These are phyloP conservation scores for Drosophila arawakana DNA, from an alignment of 1,140 invertebrate genomes.

Conservation along the genomic window DNA sequence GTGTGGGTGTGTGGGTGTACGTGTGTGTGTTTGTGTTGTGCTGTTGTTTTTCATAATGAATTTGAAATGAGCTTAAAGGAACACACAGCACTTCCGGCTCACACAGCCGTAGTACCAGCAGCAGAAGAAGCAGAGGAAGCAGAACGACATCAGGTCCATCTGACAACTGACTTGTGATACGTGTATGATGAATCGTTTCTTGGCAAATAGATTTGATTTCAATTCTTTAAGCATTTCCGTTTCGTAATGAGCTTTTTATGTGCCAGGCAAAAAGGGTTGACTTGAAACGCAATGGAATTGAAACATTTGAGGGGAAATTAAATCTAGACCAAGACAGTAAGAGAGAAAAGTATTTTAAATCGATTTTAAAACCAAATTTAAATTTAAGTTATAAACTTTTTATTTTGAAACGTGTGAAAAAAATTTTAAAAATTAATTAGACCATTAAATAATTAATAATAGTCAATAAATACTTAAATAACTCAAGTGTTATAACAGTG, in stretches of 20 bases:
- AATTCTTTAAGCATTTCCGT: constrained; percentile 67
- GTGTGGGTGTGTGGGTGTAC: constrained; percentile 1
- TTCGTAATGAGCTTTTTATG: constrained; percentile 55
- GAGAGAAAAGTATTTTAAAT: too few relatives aligned
- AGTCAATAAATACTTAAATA: background rate
- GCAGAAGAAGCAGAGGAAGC: background rate
- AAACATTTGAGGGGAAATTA: too few relatives aligned
- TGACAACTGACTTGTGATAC: constrained; percentile 39
- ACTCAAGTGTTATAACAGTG: background rate
- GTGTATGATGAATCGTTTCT: constrained; percentile 64
- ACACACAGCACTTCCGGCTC: constrained; percentile 34
- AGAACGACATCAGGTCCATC: constrained; percentile 15
- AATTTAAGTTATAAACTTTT: too few relatives aligned
- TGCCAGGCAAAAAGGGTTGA: constrained; percentile 9
- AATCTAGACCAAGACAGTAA: background rate
- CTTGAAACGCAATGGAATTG: background rate
- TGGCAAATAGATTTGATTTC: constrained; percentile 53
- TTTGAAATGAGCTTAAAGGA: constrained; percentile 56
- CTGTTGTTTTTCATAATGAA: constrained; percentile 62
- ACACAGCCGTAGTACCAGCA: too few relatives aligned
- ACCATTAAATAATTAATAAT: too few relatives aligned
- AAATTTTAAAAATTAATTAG: too few relatives aligned
- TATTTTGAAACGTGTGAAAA: too few relatives aligned
- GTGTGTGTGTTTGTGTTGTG: constrained; percentile 27
- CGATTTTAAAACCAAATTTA: too few relatives aligned